Base-by-base conservation (phyloP, 2,888 invertebrate species). In the Myathropa florea region DNA sequence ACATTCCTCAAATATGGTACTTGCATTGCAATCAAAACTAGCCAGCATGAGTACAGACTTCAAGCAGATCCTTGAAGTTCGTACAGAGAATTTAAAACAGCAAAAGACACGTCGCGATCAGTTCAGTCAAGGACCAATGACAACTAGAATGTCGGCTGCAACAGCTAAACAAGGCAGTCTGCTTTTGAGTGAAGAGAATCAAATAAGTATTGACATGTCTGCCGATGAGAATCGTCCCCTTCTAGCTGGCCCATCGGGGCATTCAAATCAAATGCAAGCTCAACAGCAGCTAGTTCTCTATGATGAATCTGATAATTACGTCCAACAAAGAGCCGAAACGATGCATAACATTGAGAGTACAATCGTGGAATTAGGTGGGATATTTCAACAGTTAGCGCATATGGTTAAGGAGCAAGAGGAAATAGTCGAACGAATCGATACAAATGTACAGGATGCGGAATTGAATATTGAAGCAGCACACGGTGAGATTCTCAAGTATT, bases 321-420 rank as follows among this genome's bases (percentile, higher is more conserved):
- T 98, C 55, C 97, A 97, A 90, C 96, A 96, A 90, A 95, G 99
- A 90, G 98, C 98, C 53, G 98, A 98, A 92, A 98, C 99, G 0
- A 99, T 99, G 99, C 98, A 99, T 93, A 98, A 97, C 92, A 99
- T 99, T 91, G 99, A 99, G 93, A 97, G 98, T 68, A 99, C 99
- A 21, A 99, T 99, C 90, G 98, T 99, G 14, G 99, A 99, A 93
- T 93, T 99, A 63, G 99, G 99, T n/a, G 97, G 98, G 12, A 99
- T 99, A 91, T 99, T 99, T 93, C 97, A 97, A 90, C 98, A 99
- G 93, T 92, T 98, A 89, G 98, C 98, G 4, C 96, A 97, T 91
- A 98, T 99, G 98, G 99, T 99, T 18, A 93, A 93, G 57, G 93
- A 93, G 77, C 93, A 93, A 92, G 99, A 99, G 92, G 99, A 99